Conservation (phyloP, 2,888 invertebrate genomes). For the Neoaliturus tenellus region DNA sequence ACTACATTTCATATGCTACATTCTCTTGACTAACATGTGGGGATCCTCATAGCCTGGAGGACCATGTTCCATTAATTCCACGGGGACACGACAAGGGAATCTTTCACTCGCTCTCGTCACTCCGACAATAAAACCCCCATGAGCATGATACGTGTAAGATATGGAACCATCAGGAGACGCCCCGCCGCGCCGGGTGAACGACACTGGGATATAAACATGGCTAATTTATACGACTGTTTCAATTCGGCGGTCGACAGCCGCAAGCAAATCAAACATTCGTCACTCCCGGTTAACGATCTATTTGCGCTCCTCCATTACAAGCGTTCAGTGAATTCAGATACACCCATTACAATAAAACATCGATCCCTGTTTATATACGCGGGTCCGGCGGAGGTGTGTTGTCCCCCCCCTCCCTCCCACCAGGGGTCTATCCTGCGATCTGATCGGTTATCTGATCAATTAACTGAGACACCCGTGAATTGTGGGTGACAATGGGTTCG, state of each 20-base stretch:
- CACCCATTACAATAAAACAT: background rate
- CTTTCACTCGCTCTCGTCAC: background rate
- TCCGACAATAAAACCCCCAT: background rate
- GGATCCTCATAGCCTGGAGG: no score
- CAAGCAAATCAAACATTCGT: constrained; percentile 7
- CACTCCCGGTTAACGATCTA: background rate
- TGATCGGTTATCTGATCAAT: constrained; percentile 25
- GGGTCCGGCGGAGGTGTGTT: background rate
- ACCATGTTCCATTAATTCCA: no score
- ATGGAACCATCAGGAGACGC: background rate
- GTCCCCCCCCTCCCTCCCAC: background rate
- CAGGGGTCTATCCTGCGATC: background rate
- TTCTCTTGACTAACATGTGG: no score
- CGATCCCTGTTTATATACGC: background rate
- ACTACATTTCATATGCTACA: no score
- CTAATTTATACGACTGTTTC: background rate
- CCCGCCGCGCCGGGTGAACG: background rate
- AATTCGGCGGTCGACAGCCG: background rate
- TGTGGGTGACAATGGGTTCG: constrained; percentile 17
- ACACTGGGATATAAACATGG: background rate
- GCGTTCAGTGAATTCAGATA: constrained; percentile 19
- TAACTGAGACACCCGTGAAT: constrained; percentile 15
- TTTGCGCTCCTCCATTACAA: background rate
- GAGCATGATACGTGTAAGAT: background rate
- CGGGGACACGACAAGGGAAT: background rate